phyloP scores from a whole-genome alignment of 2,888 invertebrate genomes.

The Rhimphoctona megacephalus region DNA sequence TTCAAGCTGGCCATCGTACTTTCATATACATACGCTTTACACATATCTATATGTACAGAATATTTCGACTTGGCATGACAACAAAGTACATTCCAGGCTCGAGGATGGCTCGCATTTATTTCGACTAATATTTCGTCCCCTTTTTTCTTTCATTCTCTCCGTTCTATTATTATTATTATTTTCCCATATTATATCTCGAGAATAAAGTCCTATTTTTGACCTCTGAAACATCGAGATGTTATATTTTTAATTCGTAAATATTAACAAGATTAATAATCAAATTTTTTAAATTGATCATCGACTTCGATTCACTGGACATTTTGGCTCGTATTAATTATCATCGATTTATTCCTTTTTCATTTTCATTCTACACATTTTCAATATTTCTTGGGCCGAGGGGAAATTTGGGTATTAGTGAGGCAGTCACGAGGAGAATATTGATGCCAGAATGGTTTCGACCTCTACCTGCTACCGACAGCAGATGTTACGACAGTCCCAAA shows the following conservation, averaged over 20 bases:
- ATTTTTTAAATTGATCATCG: neutral
- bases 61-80: slow-evolving; percentile 68
- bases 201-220: neutral
- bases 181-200: slow-evolving; percentile 18
- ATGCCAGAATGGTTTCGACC: slow-evolving; percentile 49
- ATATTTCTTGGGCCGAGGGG: neutral
- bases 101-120: slow-evolving; percentile 73
- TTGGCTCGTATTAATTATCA: neutral
- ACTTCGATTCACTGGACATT: neutral
- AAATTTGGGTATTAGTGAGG: slow-evolving; percentile 2
- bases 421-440: slow-evolving; percentile 29
- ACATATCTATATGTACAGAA: neutral
- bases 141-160: slow-evolving; percentile 21
- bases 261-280: neutral
- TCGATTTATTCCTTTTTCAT: neutral
- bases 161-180: slow-evolving; percentile 16
- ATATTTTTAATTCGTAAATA: neutral
- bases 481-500: slow-evolving; percentile 61
- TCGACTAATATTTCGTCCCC: slow-evolving; percentile 49
- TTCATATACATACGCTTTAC: slow-evolving; percentile 38
- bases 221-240: neutral
- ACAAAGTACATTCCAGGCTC: slow-evolving; percentile 77
- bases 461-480: slow-evolving; percentile 59
- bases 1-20: slow-evolving; percentile 29
- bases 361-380: neutral